Evolutionary conservation across 2,113 vertebrate species (phyloP).

Genomic region (Mustelus asterias): DNA sequence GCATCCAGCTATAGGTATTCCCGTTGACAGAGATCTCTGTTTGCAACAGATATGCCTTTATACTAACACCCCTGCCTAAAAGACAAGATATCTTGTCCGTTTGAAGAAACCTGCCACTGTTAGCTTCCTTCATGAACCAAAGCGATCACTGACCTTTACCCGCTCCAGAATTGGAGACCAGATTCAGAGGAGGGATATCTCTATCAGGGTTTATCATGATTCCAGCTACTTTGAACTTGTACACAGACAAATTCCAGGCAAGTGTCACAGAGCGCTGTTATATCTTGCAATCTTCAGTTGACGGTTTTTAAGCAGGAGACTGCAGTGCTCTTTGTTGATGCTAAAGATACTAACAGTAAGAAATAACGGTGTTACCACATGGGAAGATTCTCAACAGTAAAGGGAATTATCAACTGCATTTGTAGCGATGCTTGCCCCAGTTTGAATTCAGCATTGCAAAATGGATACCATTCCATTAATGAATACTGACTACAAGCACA

Average conservation of each 20-base stretch:
- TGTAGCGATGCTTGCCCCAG: no score
- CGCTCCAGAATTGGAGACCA: background rate
- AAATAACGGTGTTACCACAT: background rate
- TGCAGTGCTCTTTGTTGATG: background rate
- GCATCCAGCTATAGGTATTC: background rate
- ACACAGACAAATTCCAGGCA: background rate
- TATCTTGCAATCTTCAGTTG: background rate
- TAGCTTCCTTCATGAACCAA: background rate
- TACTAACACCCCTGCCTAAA: background rate
- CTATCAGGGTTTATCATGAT: background rate
- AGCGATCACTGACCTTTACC: background rate
- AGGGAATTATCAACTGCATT: no score
- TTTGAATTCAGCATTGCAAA: background rate
- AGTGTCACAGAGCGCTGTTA: background rate
- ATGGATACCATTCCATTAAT: background rate
- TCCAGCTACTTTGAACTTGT: background rate
- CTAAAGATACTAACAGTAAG: background rate
- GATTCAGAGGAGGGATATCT: background rate
- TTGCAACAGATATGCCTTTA: background rate
- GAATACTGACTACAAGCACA: background rate
- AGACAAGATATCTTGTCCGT: background rate
- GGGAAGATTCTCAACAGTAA: no score
- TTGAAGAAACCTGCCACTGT: background rate
- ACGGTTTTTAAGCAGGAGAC: background rate
- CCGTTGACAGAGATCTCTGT: background rate